A percentile compares a stretch with the other conserved stretches of the same genome.
These are phyloP conservation scores for Meloidogyne floridensis DNA, from an alignment of 1,140 invertebrate species.

Conservation along the genomic window DNA sequence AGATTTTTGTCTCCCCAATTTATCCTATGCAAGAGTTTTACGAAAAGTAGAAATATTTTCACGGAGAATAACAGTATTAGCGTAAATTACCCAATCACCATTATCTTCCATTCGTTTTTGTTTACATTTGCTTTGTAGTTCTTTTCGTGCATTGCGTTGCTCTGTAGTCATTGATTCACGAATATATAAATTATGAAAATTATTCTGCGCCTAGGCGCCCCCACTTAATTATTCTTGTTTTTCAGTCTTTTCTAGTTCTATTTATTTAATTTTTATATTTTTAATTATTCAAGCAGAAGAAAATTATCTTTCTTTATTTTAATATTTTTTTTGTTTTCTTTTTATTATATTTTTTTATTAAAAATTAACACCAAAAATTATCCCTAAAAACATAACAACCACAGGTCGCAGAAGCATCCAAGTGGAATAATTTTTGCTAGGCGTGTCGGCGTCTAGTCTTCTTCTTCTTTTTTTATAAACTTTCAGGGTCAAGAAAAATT, in stretches of 20 bases:
- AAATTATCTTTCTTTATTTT: background rate
- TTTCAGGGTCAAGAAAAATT: conserved; percentile 1
- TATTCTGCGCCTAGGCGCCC: background rate
- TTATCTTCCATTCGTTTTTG: too few relatives aligned
- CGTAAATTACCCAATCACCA: too few relatives aligned
- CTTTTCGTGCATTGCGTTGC: too few relatives aligned
- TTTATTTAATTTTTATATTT: background rate
- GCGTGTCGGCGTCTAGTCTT: background rate
- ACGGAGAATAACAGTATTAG: too few relatives aligned
- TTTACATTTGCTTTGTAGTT: too few relatives aligned
- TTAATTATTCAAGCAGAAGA: conserved; percentile 6
- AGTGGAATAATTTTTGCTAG: background rate
- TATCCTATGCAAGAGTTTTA: too few relatives aligned
- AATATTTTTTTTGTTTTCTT: background rate
- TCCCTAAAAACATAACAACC: background rate
- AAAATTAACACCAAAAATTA: background rate
- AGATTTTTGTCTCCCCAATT: too few relatives aligned
- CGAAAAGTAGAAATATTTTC: too few relatives aligned
- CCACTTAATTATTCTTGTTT: background rate
- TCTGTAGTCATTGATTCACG: too few relatives aligned
- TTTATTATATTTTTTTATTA: background rate
- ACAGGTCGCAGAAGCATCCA: background rate
- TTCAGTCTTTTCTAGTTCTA: background rate
- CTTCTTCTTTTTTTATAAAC: background rate
- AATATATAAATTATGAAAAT: too few relatives aligned